Percentiles rank a stretch among this genome's conserved stretches.
phyloP scores from a whole-genome alignment of 2,888 invertebrate genomes.

The Synanthedon myopaeformis region DNA sequence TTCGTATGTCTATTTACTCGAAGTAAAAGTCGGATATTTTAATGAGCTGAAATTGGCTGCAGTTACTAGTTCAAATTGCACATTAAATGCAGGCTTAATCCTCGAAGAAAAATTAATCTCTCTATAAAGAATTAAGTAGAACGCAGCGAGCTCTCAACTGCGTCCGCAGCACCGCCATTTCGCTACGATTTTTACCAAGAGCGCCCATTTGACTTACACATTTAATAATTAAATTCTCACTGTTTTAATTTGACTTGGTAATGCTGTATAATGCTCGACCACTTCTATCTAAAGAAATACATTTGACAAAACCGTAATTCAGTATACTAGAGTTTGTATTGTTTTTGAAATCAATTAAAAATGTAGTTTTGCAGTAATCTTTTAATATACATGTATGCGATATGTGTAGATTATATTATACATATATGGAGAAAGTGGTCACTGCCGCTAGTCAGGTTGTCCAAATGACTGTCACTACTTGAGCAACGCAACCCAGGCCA shows the following conservation, averaged over 20 bases:
- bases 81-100: background rate
- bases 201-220: constrained; percentile 48
- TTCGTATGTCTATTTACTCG: too few species aligned
- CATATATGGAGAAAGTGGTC: too few species aligned
- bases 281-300: constrained; percentile 1
- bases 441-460: too few species aligned
- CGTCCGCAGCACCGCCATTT: constrained; percentile 10
- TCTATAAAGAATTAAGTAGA: constrained; percentile 33
- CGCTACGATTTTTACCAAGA: constrained; percentile 49
- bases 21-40: too few species aligned
- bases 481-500: too few species aligned
- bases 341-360: too few species aligned
- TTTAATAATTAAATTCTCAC: constrained; percentile 58
- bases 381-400: too few species aligned
- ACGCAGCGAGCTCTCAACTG: constrained; percentile 29
- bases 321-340: background rate
- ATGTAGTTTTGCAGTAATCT: too few species aligned
- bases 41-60: too few species aligned
- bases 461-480: too few species aligned
- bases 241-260: constrained; percentile 61
- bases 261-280: constrained; percentile 27
- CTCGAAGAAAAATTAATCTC: background rate
- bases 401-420: too few species aligned
- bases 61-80: too few species aligned
- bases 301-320: background rate